phyloP scores from a whole-genome alignment of 2,888 invertebrate species.

The Diarsia brunnea region DNA sequence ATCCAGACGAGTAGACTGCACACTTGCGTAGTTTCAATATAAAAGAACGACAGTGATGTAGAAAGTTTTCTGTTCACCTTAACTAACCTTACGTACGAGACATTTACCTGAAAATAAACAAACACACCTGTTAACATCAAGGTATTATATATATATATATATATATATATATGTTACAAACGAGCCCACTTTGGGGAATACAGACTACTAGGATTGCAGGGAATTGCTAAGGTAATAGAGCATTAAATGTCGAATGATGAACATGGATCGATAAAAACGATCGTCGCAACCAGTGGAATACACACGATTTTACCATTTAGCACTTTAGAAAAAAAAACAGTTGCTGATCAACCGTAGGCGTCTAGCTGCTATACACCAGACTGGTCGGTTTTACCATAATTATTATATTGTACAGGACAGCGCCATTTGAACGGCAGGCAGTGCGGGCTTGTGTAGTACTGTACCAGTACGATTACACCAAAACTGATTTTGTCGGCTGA shows the following conservation, averaged over 20 bases:
- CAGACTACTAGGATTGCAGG: neutral
- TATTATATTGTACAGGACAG: neutral
- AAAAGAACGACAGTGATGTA: slow-evolving; percentile 66
- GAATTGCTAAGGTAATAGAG: neutral
- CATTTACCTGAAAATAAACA: slow-evolving; percentile 61
- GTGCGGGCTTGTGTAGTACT: too few relatives aligned
- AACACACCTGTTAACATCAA: slow-evolving; percentile 1
- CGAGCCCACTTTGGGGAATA: neutral
- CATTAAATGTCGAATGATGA: neutral
- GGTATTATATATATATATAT: too few relatives aligned
- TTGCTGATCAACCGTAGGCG: neutral
- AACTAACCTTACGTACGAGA: slow-evolving; percentile 47
- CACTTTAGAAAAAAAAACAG: neutral
- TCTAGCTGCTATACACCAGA: neutral
- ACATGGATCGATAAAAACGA: too few relatives aligned
- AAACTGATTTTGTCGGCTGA: too few relatives aligned
- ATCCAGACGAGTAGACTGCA: slow-evolving; percentile 52
- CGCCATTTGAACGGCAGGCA: neutral
- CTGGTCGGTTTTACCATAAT: neutral
- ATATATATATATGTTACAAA: too few relatives aligned
- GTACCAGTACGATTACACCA: too few relatives aligned
- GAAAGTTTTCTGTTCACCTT: slow-evolving; percentile 61
- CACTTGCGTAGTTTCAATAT: slow-evolving; percentile 62
- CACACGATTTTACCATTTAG: neutral
- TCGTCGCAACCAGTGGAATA: neutral